Percentiles rank a stretch among this genome's conserved stretches.
These are phyloP conservation scores for Drosophila fulvimacula DNA, from an alignment of 2,888 invertebrate genomes.

Conservation along the genomic window DNA sequence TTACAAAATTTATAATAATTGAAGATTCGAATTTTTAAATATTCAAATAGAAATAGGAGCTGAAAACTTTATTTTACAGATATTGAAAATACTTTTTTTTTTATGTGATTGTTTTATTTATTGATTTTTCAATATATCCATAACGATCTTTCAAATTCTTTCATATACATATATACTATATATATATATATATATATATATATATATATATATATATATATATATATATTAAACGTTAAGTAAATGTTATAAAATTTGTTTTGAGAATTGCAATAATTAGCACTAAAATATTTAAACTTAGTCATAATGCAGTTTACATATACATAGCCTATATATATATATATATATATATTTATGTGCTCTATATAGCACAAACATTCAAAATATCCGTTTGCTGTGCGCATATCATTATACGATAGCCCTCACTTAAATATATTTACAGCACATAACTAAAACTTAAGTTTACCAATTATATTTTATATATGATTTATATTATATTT, in stretches of 20 bases:
- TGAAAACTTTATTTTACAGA: too few species aligned
- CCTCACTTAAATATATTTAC: slow-evolving; percentile 49
- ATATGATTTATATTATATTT: slow-evolving; percentile 12
- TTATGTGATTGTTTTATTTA: slow-evolving; percentile 75
- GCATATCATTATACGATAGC: slow-evolving; percentile 6
- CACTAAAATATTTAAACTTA: slow-evolving; percentile 71
- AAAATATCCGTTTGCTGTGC: slow-evolving; percentile 53
- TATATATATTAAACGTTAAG: slow-evolving; percentile 69
- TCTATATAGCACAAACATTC: slow-evolving; percentile 24
- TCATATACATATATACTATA: slow-evolving; percentile 41
- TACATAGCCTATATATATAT: slow-evolving; percentile 34
- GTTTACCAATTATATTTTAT: slow-evolving; percentile 2
- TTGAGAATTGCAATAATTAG: slow-evolving; percentile 78
- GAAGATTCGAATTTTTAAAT: neutral
- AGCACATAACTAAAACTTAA: slow-evolving; percentile 44
- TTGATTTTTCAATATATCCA: slow-evolving; percentile 69
- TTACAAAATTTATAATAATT: neutral
- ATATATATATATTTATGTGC: slow-evolving; percentile 18
- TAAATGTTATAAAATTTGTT: slow-evolving; percentile 75
- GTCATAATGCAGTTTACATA: neutral
- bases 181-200: slow-evolving; percentile 30
- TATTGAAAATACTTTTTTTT: slow-evolving; percentile 1
- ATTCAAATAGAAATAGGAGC: too few species aligned
- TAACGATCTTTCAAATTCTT: slow-evolving; percentile 65
- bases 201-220: slow-evolving; percentile 42